Conservation (phyloP, 1,140 invertebrate genomes). For the Brachionus angularis region DNA sequence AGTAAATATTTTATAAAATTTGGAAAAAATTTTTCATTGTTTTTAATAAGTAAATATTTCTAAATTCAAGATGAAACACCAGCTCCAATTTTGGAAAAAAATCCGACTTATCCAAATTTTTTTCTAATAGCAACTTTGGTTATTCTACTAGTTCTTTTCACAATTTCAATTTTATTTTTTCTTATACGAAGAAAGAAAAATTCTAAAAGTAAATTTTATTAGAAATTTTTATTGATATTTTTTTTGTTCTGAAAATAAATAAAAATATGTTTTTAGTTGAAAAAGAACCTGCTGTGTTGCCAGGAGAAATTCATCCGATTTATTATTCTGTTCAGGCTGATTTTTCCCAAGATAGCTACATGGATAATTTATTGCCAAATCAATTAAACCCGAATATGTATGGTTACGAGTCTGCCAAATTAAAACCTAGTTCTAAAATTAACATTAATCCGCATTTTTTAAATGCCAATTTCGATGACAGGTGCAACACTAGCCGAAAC, state of each 20-base stretch:
- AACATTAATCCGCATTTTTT: background rate
- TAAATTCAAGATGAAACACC: conserved; percentile 15
- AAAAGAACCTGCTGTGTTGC: too few species aligned
- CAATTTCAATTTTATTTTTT: conserved; percentile 23
- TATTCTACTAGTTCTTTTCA: background rate
- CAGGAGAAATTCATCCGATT: conserved; percentile 21
- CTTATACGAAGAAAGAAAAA: conserved; percentile 10
- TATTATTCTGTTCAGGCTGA: conserved; percentile 36
- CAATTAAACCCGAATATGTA: conserved; percentile 8
- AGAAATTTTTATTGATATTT: too few species aligned
- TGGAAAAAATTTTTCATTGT: background rate
- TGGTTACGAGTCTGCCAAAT: too few species aligned
- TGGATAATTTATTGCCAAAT: conserved; percentile 22
- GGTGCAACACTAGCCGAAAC: background rate
- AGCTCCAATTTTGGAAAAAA: background rate
- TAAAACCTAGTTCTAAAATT: background rate
- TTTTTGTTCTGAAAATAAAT: too few species aligned
- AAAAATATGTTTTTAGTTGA: too few species aligned
- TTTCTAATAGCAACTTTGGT: background rate
- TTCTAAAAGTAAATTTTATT: background rate
- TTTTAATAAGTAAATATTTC: too few species aligned
- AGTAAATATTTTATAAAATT: conserved; percentile 13
- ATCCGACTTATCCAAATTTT: background rate
- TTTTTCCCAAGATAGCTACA: conserved; percentile 1
- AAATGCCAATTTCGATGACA: background rate